These are phyloP conservation scores for Morelia viridis DNA, from an alignment of 2,797 vertebrate genomes.

Conservation along the genomic window DNA sequence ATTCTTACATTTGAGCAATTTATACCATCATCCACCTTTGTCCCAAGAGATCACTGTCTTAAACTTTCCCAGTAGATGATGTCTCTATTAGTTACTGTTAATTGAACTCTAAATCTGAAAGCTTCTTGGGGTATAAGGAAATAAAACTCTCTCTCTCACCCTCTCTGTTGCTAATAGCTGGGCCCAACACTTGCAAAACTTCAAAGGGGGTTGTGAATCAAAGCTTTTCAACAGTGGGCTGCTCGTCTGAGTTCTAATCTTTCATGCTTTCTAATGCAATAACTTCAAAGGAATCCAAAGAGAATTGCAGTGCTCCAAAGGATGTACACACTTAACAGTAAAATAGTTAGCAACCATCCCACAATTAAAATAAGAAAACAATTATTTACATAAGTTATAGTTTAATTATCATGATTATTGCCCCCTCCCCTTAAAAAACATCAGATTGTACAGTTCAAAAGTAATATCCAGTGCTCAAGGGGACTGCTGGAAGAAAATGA, in stretches of 20 bases:
- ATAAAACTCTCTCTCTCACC: not conserved
- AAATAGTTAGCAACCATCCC: conserved; percentile 54
- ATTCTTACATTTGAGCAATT: conserved; percentile 36
- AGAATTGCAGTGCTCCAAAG: conserved; percentile 64
- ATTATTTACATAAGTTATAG: conserved; percentile 65
- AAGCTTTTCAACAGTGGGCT: conserved; percentile 72
- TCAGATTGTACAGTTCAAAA: conserved; percentile 61
- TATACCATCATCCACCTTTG: conserved; percentile 20
- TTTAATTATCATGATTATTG: conserved; percentile 67
- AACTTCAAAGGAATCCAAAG: conserved; percentile 73
- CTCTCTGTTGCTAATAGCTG: conserved; percentile 62
- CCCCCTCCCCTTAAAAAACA: not conserved
- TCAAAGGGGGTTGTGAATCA: conserved; percentile 74
- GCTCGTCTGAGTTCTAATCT: conserved; percentile 67
- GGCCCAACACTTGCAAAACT: conserved; percentile 64
- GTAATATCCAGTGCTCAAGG: conserved; percentile 67
- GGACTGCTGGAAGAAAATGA: conserved; percentile 75
- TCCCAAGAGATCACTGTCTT: conserved; percentile 32
- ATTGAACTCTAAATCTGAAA: conserved; percentile 65
- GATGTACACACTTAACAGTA: conserved; percentile 17
- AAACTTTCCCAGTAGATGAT: conserved; percentile 39
- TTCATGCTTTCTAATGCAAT: conserved; percentile 69
- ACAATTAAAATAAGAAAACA: conserved; percentile 58
- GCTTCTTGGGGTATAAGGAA: conserved; percentile 58
- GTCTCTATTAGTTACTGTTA: conserved; percentile 59